phyloP scores from a whole-genome alignment of 2,113 vertebrate genomes.

The Ceyx margarethae region DNA sequence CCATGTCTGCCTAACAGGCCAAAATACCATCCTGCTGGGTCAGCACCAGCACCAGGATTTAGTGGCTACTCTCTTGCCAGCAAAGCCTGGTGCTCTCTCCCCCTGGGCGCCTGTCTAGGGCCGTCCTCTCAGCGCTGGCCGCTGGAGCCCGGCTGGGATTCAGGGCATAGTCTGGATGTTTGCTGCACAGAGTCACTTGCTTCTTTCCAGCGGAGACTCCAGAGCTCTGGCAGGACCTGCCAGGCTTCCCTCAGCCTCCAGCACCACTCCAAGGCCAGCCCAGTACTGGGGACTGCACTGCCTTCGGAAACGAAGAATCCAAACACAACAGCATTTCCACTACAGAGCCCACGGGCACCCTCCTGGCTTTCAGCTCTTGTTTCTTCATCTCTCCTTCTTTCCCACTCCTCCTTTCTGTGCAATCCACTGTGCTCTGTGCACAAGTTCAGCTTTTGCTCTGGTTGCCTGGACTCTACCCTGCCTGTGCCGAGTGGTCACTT shows the following conservation, averaged over 20 bases:
- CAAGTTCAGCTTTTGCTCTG: background rate
- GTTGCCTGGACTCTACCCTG: background rate
- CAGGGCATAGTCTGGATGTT: slow-evolving; percentile 3
- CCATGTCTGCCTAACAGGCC: background rate
- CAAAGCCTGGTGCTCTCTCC: background rate
- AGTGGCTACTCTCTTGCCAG: background rate
- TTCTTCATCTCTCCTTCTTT: background rate
- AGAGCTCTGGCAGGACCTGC: background rate
- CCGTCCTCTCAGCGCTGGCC: background rate
- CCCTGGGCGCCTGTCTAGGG: background rate
- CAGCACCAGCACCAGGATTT: background rate
- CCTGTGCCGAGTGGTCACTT: background rate
- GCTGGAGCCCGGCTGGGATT: background rate
- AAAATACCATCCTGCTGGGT: background rate
- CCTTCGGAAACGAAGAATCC: background rate
- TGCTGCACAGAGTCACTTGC: background rate
- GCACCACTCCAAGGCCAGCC: background rate
- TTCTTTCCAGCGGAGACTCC: background rate
- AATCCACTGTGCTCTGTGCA: fast-evolving
- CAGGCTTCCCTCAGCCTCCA: background rate
- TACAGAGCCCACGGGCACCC: background rate
- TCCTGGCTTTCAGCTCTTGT: background rate
- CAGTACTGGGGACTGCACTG: background rate
- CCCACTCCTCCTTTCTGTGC: background rate
- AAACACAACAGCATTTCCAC: background rate